These are phyloP conservation scores for Heliconius cydno DNA, from an alignment of 2,888 invertebrate genomes.

Conservation along the genomic window DNA sequence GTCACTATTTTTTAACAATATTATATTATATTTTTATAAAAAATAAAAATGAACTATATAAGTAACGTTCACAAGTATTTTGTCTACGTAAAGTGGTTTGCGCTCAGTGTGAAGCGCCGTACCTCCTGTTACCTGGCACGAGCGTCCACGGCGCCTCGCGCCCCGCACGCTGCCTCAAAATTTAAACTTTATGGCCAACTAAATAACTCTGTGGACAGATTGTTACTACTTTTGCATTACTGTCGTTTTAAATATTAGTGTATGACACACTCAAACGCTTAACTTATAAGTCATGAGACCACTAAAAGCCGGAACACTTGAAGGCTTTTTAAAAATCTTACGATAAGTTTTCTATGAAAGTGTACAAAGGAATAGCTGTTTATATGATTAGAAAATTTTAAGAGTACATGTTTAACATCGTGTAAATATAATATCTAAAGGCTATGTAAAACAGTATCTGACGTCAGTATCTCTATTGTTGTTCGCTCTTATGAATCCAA, in stretches of 20 bases:
- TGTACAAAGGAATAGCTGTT: too few relatives aligned
- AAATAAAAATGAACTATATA: not conserved
- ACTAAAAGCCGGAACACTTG: slow-evolving; percentile 3
- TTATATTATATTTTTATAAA: not conserved
- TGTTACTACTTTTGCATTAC: slow-evolving; percentile 44
- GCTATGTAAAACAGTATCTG: too few relatives aligned
- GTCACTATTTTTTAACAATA: not conserved
- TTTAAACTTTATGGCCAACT: slow-evolving; percentile 56
- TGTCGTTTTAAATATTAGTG: slow-evolving; percentile 14
- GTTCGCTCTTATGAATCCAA: too few relatives aligned
- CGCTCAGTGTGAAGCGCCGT: slow-evolving; percentile 65
- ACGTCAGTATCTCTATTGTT: too few relatives aligned
- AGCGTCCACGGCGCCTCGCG: slow-evolving; percentile 61
- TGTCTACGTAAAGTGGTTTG: slow-evolving; percentile 20
- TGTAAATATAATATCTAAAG: too few relatives aligned
- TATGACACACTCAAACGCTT: slow-evolving; percentile 11
- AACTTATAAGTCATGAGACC: slow-evolving; percentile 18
- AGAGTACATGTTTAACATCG: too few relatives aligned
- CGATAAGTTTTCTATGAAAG: not conserved
- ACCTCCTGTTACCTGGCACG: slow-evolving; percentile 83
- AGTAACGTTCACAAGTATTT: slow-evolving; percentile 20
- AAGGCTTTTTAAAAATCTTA: not conserved
- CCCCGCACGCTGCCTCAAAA: slow-evolving; percentile 58
- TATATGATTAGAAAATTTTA: too few relatives aligned
- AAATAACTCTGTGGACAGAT: slow-evolving; percentile 51